Base-by-base conservation (phyloP, 1,140 invertebrate species). In the Oedothorax gibbosus region DNA sequence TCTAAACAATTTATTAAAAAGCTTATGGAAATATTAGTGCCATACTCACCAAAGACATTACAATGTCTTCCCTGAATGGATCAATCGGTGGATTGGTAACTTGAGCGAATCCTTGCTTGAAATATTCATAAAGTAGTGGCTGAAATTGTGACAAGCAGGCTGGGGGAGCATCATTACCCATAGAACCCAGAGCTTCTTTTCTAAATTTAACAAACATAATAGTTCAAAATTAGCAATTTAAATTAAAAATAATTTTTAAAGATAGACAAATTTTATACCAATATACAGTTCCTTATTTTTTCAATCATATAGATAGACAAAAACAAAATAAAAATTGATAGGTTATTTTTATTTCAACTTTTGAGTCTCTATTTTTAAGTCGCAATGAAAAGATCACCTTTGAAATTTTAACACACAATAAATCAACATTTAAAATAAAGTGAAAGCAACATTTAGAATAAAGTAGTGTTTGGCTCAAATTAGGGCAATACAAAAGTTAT, bases 31-130 rank as follows among this genome's bases (percentile, higher is more conserved):
- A 35, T 2, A 35, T 5, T 35, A 1, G 35, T 35, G 35, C 5
- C 35, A 35, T 35, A 76, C 50, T 73, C 73, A 86, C 86, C 89
- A 99, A 91, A 0, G 98, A 99, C 97, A 99, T 99, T 73, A 99
- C 98, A 87, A 99, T 96, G 90, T 96, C 97, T 91, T 99, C 98
- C 88, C 98, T 94, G 92, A 99, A 99, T 57, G 98, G 98, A 93
- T 99, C 98, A 87, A 99, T 99, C 5, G 98, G 98, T 14, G 98
- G 98, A 92, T 99, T 99, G 85, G 98, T 99, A 64, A 99, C 98
- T 92, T 99, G 98, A 35, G 98, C 98, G 91, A 99, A 99, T 14
- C 99, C 91, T 90, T 99, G 98, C 90, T 99, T 99, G 91, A 99
- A 99, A 90, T 99, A 99, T 87, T 98, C 96, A 90, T 98, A 99